Conservation (phyloP, 2,113 vertebrate genomes). For the Serilophus lunatus region DNA sequence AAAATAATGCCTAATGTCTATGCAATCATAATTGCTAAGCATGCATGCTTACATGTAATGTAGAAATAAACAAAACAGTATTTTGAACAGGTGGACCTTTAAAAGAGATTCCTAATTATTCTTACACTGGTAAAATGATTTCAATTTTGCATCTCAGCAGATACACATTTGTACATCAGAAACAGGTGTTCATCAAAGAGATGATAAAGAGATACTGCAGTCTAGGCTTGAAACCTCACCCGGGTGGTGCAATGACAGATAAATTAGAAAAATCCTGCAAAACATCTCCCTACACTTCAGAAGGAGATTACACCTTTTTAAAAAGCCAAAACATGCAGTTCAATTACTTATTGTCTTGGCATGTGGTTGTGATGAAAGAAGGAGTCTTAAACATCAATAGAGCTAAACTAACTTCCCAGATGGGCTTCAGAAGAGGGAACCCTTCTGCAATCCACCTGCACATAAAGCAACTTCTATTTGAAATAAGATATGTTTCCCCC, state of each 20-base stretch:
- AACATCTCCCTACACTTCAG: slow-evolving; percentile 82
- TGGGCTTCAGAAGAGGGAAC: slow-evolving; percentile 74
- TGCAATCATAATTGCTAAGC: not conserved
- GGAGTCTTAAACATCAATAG: slow-evolving; percentile 76
- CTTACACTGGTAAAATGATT: slow-evolving; percentile 86
- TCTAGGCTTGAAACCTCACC: slow-evolving; percentile 72
- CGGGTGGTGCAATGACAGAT: slow-evolving; percentile 72
- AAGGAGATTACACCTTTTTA: slow-evolving; percentile 84
- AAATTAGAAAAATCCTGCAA: slow-evolving; percentile 84
- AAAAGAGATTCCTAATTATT: slow-evolving; percentile 90
- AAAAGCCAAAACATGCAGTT: slow-evolving; percentile 79
- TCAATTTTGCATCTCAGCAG: slow-evolving; percentile 82
- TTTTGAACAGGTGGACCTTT: slow-evolving; percentile 88
- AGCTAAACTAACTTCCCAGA: slow-evolving; percentile 81
- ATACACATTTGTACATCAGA: slow-evolving; percentile 81
- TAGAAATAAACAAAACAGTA: slow-evolving; percentile 73
- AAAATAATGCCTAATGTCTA: not conserved
- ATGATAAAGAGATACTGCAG: slow-evolving; percentile 70
- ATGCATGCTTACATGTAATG: not conserved
- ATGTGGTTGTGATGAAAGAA: slow-evolving; percentile 78
- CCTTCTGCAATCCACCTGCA: slow-evolving; percentile 82
- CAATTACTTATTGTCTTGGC: slow-evolving; percentile 80
- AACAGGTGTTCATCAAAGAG: slow-evolving; percentile 90
- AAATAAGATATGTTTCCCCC: slow-evolving; percentile 43
- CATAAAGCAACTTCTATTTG: slow-evolving; percentile 63